These are phyloP conservation scores for Drosophila varians DNA, from an alignment of 1,140 invertebrate genomes.

Conservation along the genomic window DNA sequence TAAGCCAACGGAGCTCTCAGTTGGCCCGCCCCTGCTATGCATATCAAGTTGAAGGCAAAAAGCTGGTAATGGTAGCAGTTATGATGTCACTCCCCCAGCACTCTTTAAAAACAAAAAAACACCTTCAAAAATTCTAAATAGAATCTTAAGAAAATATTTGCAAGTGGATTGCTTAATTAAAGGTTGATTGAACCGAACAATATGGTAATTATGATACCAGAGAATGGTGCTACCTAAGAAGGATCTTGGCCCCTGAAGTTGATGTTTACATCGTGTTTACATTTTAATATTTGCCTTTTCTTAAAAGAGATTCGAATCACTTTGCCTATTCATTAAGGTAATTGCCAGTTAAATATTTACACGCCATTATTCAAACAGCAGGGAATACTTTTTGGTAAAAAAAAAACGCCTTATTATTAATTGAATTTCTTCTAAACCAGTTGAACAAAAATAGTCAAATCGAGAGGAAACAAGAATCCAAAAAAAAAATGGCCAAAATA, in stretches of 20 bases:
- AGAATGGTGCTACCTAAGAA: neutral
- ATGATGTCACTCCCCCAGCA: slow-evolving; percentile 45
- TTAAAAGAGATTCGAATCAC: neutral
- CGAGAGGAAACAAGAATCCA: slow-evolving; percentile 15
- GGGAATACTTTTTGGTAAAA: slow-evolving; percentile 23
- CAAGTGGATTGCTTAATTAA: slow-evolving; percentile 1
- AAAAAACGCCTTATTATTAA: slow-evolving; percentile 58
- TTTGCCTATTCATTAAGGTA: slow-evolving; percentile 45
- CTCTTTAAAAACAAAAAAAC: slow-evolving; percentile 12
- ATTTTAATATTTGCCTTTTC: neutral
- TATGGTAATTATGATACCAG: neutral
- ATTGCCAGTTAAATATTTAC: slow-evolving; percentile 62
- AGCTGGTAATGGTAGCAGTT: slow-evolving; percentile 46
- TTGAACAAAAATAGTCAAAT: slow-evolving; percentile 51
- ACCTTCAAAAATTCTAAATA: slow-evolving; percentile 8
- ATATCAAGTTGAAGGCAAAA: slow-evolving; percentile 70
- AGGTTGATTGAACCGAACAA: neutral
- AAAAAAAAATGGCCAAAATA: slow-evolving; percentile 19
- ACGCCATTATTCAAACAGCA: slow-evolving; percentile 29
- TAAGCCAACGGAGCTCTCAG: slow-evolving; percentile 51
- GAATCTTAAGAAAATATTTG: slow-evolving; percentile 12
- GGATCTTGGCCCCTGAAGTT: neutral
- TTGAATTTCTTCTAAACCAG: slow-evolving; percentile 52
- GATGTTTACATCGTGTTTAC: slow-evolving; percentile 5
- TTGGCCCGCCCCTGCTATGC: slow-evolving; percentile 73